Conservation (phyloP, 2,113 vertebrate genomes). For the Macroglossus sobrinus region DNA sequence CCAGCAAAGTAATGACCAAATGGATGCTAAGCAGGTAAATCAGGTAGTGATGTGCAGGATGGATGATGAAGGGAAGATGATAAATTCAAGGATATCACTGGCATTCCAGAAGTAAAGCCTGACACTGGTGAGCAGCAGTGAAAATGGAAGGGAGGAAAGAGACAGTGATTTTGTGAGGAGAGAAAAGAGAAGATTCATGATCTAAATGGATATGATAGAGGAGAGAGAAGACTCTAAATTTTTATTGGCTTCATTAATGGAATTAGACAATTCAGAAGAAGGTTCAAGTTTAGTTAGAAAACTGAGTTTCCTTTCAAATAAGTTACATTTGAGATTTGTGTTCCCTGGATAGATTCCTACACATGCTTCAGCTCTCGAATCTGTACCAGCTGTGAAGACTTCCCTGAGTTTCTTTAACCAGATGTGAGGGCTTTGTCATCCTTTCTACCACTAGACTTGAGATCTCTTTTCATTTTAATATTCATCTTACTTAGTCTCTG, state of each 20-base stretch:
- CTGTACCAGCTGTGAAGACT: neutral
- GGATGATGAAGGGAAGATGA: neutral
- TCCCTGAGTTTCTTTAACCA: neutral
- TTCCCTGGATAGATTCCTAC: neutral
- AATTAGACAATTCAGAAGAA: neutral
- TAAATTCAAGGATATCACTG: too few relatives aligned
- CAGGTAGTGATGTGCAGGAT: neutral
- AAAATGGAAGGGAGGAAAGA: too few relatives aligned
- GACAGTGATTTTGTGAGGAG: neutral
- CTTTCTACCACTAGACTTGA: accelerated
- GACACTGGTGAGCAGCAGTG: accelerated
- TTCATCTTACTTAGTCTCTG: neutral
- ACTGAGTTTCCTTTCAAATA: neutral
- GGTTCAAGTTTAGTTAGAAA: neutral
- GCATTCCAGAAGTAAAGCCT: neutral
- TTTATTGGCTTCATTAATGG: accelerated
- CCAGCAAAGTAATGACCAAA: neutral
- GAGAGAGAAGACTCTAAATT: neutral
- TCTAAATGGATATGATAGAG: neutral
- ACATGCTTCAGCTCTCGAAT: neutral
- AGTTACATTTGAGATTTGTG: neutral
- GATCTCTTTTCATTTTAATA: neutral
- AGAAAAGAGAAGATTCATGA: neutral
- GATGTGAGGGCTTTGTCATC: accelerated
- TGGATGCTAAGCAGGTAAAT: neutral